Percentiles rank a stretch among this genome's conserved stretches.
phyloP scores from a whole-genome alignment of 64 coral and sea anemone species.

The Pocillopora damicornis region DNA sequence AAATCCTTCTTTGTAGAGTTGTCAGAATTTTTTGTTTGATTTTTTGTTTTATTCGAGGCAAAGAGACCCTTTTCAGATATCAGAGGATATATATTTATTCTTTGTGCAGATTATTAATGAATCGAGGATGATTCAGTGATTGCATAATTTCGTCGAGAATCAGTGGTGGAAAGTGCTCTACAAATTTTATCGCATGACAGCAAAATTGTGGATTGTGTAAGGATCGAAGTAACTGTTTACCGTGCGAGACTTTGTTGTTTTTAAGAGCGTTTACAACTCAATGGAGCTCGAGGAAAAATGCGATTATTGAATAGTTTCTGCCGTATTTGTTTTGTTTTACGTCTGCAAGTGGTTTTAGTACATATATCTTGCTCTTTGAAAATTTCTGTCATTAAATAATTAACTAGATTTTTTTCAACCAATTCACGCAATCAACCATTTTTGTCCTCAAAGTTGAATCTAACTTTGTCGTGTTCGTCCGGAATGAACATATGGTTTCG shows the following conservation, averaged over 20 bases:
- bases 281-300: neutral
- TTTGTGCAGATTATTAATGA: neutral
- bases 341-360: constrained; percentile 32
- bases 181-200: neutral
- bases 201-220: neutral
- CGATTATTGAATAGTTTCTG: constrained; percentile 43
- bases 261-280: constrained; percentile 26
- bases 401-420: constrained; percentile 23
- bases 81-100: neutral
- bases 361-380: constrained; percentile 22
- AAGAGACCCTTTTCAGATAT: neutral
- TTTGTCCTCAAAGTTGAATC: neutral
- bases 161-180: neutral
- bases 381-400: constrained; percentile 37
- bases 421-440: constrained; percentile 15
- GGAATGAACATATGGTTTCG: neutral
- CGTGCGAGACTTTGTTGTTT: constrained; percentile 14
- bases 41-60: too few relatives aligned
- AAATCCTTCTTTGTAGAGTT: neutral
- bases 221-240: neutral
- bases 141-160: neutral
- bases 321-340: constrained; percentile 19
- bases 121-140: neutral
- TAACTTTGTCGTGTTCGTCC: neutral
- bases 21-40: neutral